Base-by-base conservation (phyloP, 2,113 vertebrate species). In the Brachypteracias leptosomus region DNA sequence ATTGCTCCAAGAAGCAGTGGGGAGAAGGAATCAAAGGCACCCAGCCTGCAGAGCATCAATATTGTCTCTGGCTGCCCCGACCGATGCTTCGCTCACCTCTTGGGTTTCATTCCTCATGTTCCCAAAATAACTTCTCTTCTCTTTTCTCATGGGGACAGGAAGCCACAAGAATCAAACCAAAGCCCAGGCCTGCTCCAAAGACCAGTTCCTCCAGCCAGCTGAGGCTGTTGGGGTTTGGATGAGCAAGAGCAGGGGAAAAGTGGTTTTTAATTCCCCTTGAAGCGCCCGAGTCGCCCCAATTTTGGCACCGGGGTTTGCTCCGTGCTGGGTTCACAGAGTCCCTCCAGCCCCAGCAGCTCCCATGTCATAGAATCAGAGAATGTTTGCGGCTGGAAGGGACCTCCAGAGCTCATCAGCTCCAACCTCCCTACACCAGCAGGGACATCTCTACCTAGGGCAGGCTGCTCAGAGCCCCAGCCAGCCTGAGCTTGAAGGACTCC, bases 11-110 rank as follows among this genome's bases (percentile, higher is more conserved):
- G 44, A 20, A 46, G 70, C 55, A 28, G 62, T 10, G 20, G 75
- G 75, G 88, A 94, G 85, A 29, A 42, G 58, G 61, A 93, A 73
- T 91, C 72, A 92, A 88, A 93, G 81, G 59, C 73, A 8, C 55
- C 44, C 5, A 29, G 16, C 51, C 62, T 61, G 46, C 20, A 3
- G 73, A 67, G 77, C 65, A 46, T 61, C 86, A 84, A 65, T 63
- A 59, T 73, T 83, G 88, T 26, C 6, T 68, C 77, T 83, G 85
- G 70, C 57, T 52, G 51, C 49, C 59, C 66, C 65, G 3, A 25
- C 26, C 0, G 17, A 19, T 63, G 62, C 68, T 47, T 46, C 10
- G 6, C 25, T 42, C 86, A 29, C 68, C 44, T 75, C 70, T 85
- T 25, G 49, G 44, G 29, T 65, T 77, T 80, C 85, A 28, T 83